These are phyloP conservation scores for Drosophila prostipennis DNA, from an alignment of 2,888 invertebrate genomes.

Conservation along the genomic window DNA sequence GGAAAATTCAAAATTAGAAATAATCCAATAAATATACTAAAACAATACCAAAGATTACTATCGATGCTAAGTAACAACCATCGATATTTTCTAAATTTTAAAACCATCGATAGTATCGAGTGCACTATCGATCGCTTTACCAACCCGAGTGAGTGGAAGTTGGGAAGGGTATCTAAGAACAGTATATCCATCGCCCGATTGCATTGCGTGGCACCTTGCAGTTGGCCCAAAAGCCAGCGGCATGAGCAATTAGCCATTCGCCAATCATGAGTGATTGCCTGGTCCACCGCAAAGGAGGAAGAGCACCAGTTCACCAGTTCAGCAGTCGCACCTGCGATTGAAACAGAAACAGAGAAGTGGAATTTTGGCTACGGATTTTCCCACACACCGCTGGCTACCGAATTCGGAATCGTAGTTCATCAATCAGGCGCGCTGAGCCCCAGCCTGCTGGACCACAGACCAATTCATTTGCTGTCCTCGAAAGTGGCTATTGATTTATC, in stretches of 20 bases:
- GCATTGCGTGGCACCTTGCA: neutral
- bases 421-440: constrained; percentile 17
- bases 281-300: constrained; percentile 3
- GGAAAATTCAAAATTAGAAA: too few species aligned
- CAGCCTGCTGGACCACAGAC: neutral
- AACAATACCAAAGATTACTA: too few species aligned
- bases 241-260: constrained; percentile 12
- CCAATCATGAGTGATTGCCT: constrained; percentile 28
- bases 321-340: neutral
- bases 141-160: too few species aligned
- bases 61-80: too few species aligned
- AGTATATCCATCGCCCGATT: neutral
- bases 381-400: neutral
- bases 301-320: too few species aligned
- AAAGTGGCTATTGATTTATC: constrained; percentile 59
- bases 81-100: too few species aligned
- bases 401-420: constrained; percentile 12
- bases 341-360: neutral
- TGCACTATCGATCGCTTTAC: too few species aligned
- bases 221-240: neutral
- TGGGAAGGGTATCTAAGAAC: too few species aligned
- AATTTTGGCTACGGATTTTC: neutral
- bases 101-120: too few species aligned
- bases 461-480: constrained; percentile 42
- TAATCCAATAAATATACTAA: too few species aligned